A percentile compares a stretch with the other conserved stretches of the same genome.
phyloP scores from a whole-genome alignment of 2,797 vertebrate species.

The Rallus crepitans region DNA sequence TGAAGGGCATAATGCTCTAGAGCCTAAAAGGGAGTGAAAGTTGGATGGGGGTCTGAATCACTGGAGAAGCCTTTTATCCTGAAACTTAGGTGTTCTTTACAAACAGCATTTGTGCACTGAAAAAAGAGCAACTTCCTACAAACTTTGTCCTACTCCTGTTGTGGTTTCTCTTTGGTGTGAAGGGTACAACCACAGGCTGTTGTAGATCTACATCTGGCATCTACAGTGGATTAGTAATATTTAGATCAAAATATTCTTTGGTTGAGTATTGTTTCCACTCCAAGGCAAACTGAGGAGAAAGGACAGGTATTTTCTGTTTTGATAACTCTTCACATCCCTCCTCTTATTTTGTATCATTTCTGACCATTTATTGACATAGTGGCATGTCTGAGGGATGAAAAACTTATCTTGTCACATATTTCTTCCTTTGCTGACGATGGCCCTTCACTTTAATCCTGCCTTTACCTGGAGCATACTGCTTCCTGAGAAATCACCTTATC shows the following conservation, averaged over 20 bases:
- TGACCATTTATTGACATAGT: background rate
- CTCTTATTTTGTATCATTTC: background rate
- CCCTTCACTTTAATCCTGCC: background rate
- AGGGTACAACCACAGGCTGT: accelerated
- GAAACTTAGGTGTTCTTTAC: too few relatives aligned
- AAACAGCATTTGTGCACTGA: background rate
- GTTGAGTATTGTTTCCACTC: background rate
- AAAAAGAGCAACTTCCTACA: background rate
- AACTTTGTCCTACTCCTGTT: background rate
- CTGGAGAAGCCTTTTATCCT: too few relatives aligned
- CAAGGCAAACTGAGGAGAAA: background rate
- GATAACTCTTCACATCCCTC: background rate
- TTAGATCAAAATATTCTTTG: background rate
- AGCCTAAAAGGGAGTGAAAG: background rate
- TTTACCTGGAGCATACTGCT: background rate
- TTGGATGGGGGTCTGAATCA: background rate
- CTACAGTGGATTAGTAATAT: background rate
- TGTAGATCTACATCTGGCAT: background rate
- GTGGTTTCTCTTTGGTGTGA: background rate
- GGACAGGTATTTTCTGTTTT: background rate
- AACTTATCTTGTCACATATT: background rate
- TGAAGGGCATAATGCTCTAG: background rate
- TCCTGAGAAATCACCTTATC: background rate
- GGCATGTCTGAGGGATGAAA: background rate
- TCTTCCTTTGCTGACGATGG: background rate